Evolutionary conservation across 2,113 vertebrate genomes (phyloP).

Genomic region (Pica pica): DNA sequence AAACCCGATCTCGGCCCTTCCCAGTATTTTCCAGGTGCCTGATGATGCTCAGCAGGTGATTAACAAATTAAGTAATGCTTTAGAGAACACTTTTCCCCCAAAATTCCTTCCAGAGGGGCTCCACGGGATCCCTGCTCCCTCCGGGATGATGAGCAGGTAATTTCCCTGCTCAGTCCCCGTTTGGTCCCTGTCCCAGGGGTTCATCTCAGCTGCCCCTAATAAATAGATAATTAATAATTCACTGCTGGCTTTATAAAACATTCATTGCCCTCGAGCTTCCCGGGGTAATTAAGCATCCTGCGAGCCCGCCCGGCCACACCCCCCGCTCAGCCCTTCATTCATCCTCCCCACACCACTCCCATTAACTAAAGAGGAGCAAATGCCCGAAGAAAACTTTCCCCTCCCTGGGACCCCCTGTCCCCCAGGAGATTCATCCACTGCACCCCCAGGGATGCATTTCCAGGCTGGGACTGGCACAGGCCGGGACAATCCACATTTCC

Average conservation of each 20-base stretch:
- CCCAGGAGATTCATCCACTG: fast-evolving
- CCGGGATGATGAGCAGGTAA: not conserved
- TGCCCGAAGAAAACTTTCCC: not conserved
- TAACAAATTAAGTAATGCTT: not conserved
- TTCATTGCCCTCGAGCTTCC: not conserved
- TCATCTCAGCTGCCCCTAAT: not conserved
- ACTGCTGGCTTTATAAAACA: slow-evolving; percentile 45
- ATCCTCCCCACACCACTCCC: not conserved
- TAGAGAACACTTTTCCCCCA: not conserved
- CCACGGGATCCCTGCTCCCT: fast-evolving
- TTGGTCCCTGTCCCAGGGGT: not conserved
- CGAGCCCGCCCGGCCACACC: not conserved
- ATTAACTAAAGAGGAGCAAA: not conserved
- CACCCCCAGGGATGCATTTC: fast-evolving
- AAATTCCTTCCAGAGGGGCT: not conserved
- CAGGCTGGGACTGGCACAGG: fast-evolving
- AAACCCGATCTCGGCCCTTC: not conserved
- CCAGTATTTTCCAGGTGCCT: not conserved
- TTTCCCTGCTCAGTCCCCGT: not conserved
- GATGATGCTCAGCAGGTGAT: not conserved
- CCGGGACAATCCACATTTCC: not conserved
- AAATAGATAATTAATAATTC: slow-evolving; percentile 43
- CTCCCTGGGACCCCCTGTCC: not conserved
- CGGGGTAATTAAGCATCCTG: slow-evolving; percentile 14
- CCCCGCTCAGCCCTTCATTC: slow-evolving; percentile 34